A percentile compares a stretch with the other conserved stretches of the same genome.
These are phyloP conservation scores for Calephelis virginiensis DNA, from an alignment of 1,140 invertebrate genomes.

Conservation along the genomic window DNA sequence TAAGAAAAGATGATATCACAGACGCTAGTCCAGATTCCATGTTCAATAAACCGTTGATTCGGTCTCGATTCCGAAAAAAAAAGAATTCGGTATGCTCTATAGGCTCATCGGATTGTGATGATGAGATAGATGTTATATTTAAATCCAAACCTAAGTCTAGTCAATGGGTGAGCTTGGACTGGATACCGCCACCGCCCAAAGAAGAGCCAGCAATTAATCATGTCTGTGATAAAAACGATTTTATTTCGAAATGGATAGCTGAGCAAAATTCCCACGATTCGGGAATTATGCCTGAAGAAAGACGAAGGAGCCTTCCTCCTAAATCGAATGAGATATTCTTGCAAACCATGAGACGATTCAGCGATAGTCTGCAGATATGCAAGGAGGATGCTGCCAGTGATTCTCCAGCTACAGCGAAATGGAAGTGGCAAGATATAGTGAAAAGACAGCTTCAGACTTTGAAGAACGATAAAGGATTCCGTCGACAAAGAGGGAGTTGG, in stretches of 20 bases:
- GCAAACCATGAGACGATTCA: slow-evolving; percentile 78
- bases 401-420: slow-evolving; percentile 74
- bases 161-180: slow-evolving; percentile 77
- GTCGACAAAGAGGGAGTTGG: slow-evolving; percentile 79
- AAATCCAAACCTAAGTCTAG: slow-evolving; percentile 79
- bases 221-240: slow-evolving; percentile 77
- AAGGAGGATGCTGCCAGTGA: slow-evolving; percentile 76
- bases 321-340: slow-evolving; percentile 76
- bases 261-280: slow-evolving; percentile 71
- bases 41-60: slow-evolving; percentile 51
- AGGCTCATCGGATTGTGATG: slow-evolving; percentile 74
- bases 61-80: slow-evolving; percentile 71
- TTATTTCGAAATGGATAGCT: slow-evolving; percentile 76
- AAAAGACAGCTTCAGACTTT: slow-evolving; percentile 78
- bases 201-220: slow-evolving; percentile 72
- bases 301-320: slow-evolving; percentile 72
- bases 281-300: slow-evolving; percentile 65
- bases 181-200: slow-evolving; percentile 74
- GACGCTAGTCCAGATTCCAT: slow-evolving; percentile 51
- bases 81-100: slow-evolving; percentile 77
- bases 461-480: slow-evolving; percentile 78
- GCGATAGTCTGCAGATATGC: slow-evolving; percentile 79
- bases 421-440: slow-evolving; percentile 79
- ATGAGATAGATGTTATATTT: slow-evolving; percentile 77
- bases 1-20: slow-evolving; percentile 59